phyloP scores from a whole-genome alignment of 37 sponge, comb jelly and placozoan species.

The Aplysina aerophoba region DNA sequence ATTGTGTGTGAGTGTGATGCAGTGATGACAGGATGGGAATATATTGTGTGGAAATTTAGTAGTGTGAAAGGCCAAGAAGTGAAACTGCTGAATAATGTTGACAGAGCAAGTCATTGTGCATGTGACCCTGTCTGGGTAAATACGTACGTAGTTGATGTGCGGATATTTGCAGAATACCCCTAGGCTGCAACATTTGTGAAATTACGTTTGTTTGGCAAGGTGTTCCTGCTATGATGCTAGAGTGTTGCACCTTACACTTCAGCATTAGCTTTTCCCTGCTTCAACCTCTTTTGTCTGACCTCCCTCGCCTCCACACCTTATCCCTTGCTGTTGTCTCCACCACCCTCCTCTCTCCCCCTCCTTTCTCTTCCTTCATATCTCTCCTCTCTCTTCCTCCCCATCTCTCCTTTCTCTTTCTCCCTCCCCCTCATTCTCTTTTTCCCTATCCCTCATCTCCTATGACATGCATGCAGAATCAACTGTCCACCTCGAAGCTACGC shows the following conservation, averaged over 20 bases:
- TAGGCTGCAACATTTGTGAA: too few species aligned
- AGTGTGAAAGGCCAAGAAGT: constrained; percentile 6
- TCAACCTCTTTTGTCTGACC: too few species aligned
- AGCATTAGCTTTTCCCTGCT: too few species aligned
- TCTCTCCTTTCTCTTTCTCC: not conserved
- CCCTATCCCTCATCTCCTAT: not conserved
- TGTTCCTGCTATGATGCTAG: too few species aligned
- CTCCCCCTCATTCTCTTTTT: not conserved
- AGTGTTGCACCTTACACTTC: too few species aligned
- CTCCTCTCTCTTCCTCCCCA: constrained; percentile 44
- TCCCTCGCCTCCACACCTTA: too few species aligned
- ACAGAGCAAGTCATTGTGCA: not conserved
- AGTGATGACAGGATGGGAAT: not conserved
- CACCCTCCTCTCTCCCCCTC: too few species aligned
- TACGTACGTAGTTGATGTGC: not conserved
- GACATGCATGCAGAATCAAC: constrained; percentile 11
- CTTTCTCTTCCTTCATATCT: not conserved
- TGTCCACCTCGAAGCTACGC: not conserved
- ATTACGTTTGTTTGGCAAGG: too few species aligned
- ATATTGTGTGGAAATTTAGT: not conserved
- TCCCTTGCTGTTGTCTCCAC: too few species aligned
- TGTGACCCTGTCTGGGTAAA: not conserved
- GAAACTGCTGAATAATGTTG: too few species aligned
- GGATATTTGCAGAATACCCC: too few species aligned
- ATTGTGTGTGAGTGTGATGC: not conserved